Evolutionary conservation across 1,140 invertebrate genomes (phyloP).

Genomic region (Plutomurus gul): DNA sequence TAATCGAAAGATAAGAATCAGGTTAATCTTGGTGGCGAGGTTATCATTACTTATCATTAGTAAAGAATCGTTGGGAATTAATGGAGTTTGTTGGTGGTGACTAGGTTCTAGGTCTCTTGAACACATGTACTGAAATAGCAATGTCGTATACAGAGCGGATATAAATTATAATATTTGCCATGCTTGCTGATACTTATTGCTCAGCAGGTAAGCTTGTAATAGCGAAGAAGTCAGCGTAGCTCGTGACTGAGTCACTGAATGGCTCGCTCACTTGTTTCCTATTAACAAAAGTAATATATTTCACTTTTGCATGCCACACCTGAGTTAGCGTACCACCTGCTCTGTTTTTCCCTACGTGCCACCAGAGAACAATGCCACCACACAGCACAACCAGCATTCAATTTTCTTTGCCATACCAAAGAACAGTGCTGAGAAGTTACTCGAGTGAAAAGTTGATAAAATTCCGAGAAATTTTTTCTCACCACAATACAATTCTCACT

Average conservation of each 20-base stretch:
- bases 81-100: not conserved
- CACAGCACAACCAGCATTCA: too few species aligned
- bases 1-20: constrained; percentile 7
- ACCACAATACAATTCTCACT: not conserved
- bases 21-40: constrained; percentile 25
- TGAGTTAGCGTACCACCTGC: constrained; percentile 18
- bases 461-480: not conserved
- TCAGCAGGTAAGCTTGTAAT: constrained; percentile 28
- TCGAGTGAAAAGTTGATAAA: constrained; percentile 20
- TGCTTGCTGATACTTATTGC: not conserved
- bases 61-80: not conserved
- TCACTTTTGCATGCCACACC: constrained; percentile 28
- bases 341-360: not conserved
- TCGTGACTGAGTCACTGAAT: constrained; percentile 1
- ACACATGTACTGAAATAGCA: not conserved
- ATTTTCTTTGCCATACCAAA: too few species aligned
- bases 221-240: too few species aligned
- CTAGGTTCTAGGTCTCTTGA: not conserved
- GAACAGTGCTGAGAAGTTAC: too few species aligned
- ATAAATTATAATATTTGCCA: not conserved
- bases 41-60: constrained; percentile 26
- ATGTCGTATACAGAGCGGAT: not conserved
- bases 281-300: constrained; percentile 8
- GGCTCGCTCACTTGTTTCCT: constrained; percentile 22
- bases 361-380: too few species aligned